Percentiles rank a stretch among this genome's conserved stretches.
These are phyloP conservation scores for Sebastes melanostomus DNA, from an alignment of 2,797 vertebrate species.

Conservation along the genomic window DNA sequence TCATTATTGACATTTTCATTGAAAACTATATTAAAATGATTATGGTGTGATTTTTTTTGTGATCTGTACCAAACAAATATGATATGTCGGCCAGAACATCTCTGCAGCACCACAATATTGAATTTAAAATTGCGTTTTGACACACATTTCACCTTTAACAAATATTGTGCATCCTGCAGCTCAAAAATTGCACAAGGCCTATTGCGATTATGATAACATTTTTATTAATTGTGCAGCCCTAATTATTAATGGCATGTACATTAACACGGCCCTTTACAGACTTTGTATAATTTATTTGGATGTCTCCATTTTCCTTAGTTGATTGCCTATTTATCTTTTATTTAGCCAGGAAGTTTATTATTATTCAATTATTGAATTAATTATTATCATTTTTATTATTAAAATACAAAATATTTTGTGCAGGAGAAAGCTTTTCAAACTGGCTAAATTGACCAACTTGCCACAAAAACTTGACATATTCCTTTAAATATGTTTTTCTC, in stretches of 20 bases:
- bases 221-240: accelerated
- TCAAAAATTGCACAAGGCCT: too few relatives aligned
- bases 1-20: too few relatives aligned
- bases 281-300: not conserved
- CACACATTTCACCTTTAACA: too few relatives aligned
- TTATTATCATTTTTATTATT: not conserved
- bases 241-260: not conserved
- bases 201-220: accelerated
- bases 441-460: not conserved
- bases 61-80: too few relatives aligned
- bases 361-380: accelerated
- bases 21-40: too few relatives aligned
- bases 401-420: not conserved
- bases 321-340: too few relatives aligned
- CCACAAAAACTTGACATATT: not conserved
- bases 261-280: not conserved
- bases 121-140: too few relatives aligned
- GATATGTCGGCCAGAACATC: too few relatives aligned
- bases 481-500: not conserved
- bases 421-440: not conserved
- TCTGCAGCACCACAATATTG: too few relatives aligned
- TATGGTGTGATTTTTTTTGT: too few relatives aligned
- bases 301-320: not conserved
- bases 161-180: too few relatives aligned
- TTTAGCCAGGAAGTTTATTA: not conserved